Evolutionary conservation across 92 coral and sea anemone species (phyloP), one percentile per base, ranked within the genome.

Genomic region (Palythoa heliodiscus): DNA sequence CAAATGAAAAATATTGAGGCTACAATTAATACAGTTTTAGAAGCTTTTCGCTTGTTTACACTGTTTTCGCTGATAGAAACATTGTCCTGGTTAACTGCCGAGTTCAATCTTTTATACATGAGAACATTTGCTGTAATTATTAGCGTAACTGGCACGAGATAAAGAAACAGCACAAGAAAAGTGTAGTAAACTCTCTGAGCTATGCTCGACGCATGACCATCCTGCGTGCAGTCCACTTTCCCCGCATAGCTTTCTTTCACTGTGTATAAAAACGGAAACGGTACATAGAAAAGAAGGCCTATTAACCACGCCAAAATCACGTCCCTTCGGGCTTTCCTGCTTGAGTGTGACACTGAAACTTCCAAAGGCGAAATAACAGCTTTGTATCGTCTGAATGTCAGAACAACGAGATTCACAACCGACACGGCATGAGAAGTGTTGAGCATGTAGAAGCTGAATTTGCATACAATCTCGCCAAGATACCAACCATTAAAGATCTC

Each of bases 331-430:
- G 84, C 87, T 24, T 60, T 73, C 22, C 24, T 52, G 17, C 60
- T 82, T 22, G 79, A 82, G 61, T 57, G 67, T 1, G 73, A 71
- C n/a, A 61, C 52, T 11, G 87, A 72, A 13, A 82, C 77, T 11
- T 48, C 87, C 23, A 88, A 19, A n/a, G 90, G 90, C 11, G 10
- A 15, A 16, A 82, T 35, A 1, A 88, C 90, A 7, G 90, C 90
- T 52, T 24, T 70, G 39, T 88, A 88, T 14, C 90, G 87, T 22
- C 79, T 88, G 84, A 82, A 88, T 3, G 90, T 82, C 38, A 88
- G 69, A 9, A 88, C 66, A 13, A 88, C 4, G 39, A 88, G 83
- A 35, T 88, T 88, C 16, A 74, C 54, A 6, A 75, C 90, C 0
- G 90, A 82, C 2, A 77, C 90, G 11, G 87, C 90, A 20, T 74